These are phyloP conservation scores for Tyrophagus putrescentiae DNA, from an alignment of 1,140 invertebrate genomes.

Conservation along the genomic window DNA sequence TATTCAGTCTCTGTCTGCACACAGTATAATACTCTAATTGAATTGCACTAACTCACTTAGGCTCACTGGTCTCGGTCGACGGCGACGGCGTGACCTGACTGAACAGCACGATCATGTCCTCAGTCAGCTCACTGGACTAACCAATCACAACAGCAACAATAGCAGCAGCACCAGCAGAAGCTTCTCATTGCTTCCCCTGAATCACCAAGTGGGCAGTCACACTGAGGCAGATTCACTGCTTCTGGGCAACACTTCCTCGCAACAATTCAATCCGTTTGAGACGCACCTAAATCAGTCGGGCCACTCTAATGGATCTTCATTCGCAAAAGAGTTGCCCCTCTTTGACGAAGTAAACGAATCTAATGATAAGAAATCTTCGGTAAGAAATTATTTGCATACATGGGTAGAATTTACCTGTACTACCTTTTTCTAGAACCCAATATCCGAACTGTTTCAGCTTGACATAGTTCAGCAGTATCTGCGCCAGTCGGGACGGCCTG, in stretches of 20 bases:
- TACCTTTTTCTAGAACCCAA: not conserved
- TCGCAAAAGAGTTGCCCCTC: not conserved
- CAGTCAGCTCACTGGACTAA: not conserved
- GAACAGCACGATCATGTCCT: no score
- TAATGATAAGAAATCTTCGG: not conserved
- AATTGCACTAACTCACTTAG: no score
- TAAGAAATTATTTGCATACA: not conserved
- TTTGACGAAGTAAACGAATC: not conserved
- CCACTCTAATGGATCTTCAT: conserved; percentile 7
- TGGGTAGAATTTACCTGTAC: not conserved
- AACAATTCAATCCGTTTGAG: not conserved
- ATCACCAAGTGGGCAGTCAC: no score
- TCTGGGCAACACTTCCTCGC: no score
- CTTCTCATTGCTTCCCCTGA: no score
- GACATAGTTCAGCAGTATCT: conserved; percentile 28
- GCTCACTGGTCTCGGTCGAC: conserved; percentile 20
- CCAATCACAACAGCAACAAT: not conserved
- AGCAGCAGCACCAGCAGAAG: not conserved
- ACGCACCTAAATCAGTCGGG: conserved; percentile 2
- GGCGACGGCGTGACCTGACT: conserved; percentile 21
- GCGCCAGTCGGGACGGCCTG: conserved; percentile 25
- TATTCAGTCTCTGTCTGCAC: no score
- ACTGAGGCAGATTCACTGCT: no score
- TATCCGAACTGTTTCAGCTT: conserved; percentile 22
- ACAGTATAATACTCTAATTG: no score